Evolutionary conservation across 1,140 invertebrate species (phyloP).

Genomic region (Diabrotica undecimpunctata): DNA sequence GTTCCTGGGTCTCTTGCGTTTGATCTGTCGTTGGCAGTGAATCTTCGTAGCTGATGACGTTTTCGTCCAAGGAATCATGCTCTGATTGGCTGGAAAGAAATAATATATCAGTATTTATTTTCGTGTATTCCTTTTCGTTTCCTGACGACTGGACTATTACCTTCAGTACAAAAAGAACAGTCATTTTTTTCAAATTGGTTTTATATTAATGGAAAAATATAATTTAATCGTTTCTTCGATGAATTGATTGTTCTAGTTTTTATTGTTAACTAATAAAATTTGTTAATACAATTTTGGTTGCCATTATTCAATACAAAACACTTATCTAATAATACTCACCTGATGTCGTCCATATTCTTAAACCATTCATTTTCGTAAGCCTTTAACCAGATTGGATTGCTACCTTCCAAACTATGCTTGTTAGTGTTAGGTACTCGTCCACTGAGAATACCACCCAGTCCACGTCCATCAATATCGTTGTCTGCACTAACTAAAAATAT

Average conservation of each 20-base stretch:
- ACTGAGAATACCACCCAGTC: conserved; percentile 62
- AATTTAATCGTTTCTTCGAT: no score
- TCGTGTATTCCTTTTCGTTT: conserved; percentile 1
- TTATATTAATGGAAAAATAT: neutral
- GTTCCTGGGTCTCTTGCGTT: conserved; percentile 15
- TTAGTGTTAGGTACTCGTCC: conserved; percentile 89
- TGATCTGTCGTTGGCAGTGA: conserved; percentile 34
- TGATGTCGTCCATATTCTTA: conserved; percentile 77
- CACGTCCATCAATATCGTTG: conserved; percentile 68
- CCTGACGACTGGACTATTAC: neutral
- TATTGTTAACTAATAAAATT: neutral
- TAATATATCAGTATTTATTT: conserved; percentile 28
- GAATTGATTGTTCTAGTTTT: no score
- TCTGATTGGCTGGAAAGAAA: conserved; percentile 64
- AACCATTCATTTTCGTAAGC: conserved; percentile 94
- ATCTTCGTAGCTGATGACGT: conserved; percentile 65
- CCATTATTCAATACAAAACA: no score
- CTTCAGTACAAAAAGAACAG: neutral
- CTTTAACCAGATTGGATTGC: conserved; percentile 93
- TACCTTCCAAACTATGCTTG: conserved; percentile 88
- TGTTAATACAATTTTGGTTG: neutral
- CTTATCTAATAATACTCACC: conserved; percentile 53
- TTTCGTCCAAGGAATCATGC: conserved; percentile 83
- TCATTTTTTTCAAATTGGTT: neutral
- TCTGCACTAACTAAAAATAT: conserved; percentile 55